phyloP scores from a whole-genome alignment of 2,888 invertebrate genomes.

The Liodrosophila aerea region DNA sequence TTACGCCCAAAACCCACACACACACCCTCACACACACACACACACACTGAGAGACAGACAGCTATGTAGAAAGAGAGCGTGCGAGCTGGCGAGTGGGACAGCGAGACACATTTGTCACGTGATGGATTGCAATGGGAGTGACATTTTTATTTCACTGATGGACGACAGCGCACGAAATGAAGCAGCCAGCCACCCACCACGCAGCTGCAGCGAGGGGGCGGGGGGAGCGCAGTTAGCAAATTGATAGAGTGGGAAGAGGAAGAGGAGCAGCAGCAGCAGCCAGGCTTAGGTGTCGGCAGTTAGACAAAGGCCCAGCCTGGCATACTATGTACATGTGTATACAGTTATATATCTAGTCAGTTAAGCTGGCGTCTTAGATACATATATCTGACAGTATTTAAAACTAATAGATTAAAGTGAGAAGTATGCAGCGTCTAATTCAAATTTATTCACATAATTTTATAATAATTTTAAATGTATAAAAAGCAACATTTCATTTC shows the following conservation, averaged over 20 bases:
- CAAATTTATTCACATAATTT: too few species aligned
- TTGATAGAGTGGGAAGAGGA: not conserved
- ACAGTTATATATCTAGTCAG: too few species aligned
- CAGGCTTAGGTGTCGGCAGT: too few species aligned
- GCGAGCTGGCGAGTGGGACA: conserved; percentile 32
- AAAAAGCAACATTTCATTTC: too few species aligned
- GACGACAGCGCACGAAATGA: conserved; percentile 77
- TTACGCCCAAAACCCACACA: conserved; percentile 58
- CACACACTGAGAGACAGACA: conserved; percentile 7
- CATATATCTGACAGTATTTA: too few species aligned
- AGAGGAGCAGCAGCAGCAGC: not conserved
- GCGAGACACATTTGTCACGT: conserved; percentile 79
- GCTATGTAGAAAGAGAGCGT: conserved; percentile 1
- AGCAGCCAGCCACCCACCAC: conserved; percentile 12
- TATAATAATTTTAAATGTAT: too few species aligned
- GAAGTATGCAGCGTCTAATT: too few species aligned
- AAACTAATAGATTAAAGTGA: too few species aligned
- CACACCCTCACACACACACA: conserved; percentile 18
- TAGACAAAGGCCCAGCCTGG: too few species aligned
- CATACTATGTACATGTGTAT: too few species aligned
- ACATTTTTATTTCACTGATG: conserved; percentile 82
- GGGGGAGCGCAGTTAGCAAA: not conserved
- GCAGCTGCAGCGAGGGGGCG: not conserved
- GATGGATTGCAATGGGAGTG: conserved; percentile 82
- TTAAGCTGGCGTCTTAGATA: too few species aligned